phyloP scores from a whole-genome alignment of 2,113 vertebrate species.

The Brachyistius frenatus region DNA sequence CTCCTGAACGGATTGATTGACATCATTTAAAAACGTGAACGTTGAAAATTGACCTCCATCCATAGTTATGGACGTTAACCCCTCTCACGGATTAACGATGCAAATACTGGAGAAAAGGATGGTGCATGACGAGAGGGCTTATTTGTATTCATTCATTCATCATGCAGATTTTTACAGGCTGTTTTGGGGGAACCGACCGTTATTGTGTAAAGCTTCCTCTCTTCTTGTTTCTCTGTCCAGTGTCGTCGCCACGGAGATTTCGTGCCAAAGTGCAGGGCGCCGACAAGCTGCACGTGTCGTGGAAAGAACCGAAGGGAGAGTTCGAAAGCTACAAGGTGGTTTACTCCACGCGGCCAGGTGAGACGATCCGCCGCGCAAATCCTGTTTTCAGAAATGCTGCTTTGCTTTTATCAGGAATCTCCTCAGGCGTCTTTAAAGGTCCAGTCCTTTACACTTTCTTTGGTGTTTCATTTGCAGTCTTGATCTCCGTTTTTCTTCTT shows the following conservation, averaged over 20 bases:
- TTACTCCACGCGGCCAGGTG: conserved; percentile 79
- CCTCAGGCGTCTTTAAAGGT: no score
- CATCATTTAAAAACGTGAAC: no score
- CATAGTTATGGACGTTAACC: conserved; percentile 14
- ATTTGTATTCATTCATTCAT: conserved; percentile 1
- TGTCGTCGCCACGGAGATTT: conserved; percentile 78
- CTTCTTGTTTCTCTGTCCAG: conserved; percentile 54
- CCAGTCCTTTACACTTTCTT: no score
- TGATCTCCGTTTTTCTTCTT: no score
- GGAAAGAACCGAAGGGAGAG: conserved; percentile 83
- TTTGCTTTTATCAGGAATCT: background rate
- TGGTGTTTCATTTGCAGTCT: no score
- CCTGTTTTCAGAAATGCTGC: background rate
- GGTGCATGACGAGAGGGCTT: conserved; percentile 33
- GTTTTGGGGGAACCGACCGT: background rate
- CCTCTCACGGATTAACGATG: conserved; percentile 21
- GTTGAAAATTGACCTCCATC: conserved; percentile 51
- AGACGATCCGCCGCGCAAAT: background rate
- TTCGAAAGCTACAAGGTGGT: conserved; percentile 80
- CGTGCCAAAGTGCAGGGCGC: conserved; percentile 75
- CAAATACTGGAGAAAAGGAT: background rate
- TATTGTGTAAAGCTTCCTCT: conserved; percentile 16
- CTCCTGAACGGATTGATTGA: no score
- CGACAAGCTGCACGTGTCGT: conserved; percentile 73
- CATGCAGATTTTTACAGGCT: background rate